Evolutionary conservation across 2,797 vertebrate genomes (phyloP).

Genomic region (Meda fulgida): DNA sequence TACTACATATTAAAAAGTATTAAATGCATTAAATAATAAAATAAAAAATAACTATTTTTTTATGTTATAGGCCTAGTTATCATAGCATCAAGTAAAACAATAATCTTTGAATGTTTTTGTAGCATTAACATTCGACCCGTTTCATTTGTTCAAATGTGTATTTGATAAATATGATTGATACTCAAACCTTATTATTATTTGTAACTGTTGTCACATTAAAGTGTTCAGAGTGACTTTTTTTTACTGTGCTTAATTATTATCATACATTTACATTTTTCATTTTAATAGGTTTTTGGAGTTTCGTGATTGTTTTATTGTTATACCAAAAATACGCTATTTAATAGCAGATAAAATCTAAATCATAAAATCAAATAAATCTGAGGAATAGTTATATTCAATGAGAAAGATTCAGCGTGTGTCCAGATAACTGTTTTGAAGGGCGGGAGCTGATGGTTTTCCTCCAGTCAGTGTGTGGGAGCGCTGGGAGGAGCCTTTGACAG

Average conservation of each 20-base stretch:
- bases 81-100: no score
- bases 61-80: no score
- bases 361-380: not conserved
- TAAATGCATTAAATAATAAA: not conserved
- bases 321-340: not conserved
- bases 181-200: no score
- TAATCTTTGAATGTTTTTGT: no score
- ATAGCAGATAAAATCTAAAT: not conserved
- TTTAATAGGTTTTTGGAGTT: not conserved
- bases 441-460: conserved; percentile 40
- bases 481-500: conserved; percentile 66
- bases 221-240: not conserved
- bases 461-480: conserved; percentile 55
- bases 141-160: not conserved
- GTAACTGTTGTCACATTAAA: not conserved
- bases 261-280: no score
- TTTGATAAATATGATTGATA: not conserved
- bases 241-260: not conserved
- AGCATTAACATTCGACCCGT: not conserved
- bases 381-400: not conserved
- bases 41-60: no score
- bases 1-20: not conserved
- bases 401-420: not conserved
- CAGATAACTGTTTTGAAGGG: conserved; percentile 48
- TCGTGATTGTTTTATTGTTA: not conserved